Base-by-base conservation (phyloP, 2,797 vertebrate genomes). In the Schizopygopsis pylzovi region DNA sequence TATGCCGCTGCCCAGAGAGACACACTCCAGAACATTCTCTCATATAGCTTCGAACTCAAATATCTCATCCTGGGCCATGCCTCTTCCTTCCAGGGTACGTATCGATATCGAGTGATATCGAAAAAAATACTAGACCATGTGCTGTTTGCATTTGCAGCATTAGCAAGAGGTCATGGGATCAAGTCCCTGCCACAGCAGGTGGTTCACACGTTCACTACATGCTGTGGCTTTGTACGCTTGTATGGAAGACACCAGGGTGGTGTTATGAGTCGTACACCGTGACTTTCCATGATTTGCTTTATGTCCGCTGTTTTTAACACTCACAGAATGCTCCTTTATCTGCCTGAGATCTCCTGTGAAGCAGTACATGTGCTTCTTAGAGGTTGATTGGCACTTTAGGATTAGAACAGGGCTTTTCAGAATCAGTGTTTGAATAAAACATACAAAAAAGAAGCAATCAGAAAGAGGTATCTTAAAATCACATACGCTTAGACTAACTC, bases 41-140 rank as follows among this genome's bases (percentile, higher is more conserved):
- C 96, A 4, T 96, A 96, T 93, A 98, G 97, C 92, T 97, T 97
- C 43, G 97, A 98, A 71, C 95, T 98, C 15, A 97, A 97, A 90
- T 98, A 97, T 92, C 95, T 97, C 93, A 96, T 98, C 65, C 92
- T 94, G 20, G 95, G 95, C 54, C 95, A 97, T 85, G 93, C 93
- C 87, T 95, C 94, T 90, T 94, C 95, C 87, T 96, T 97, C 89
- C 96, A 95, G 93, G 95, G 95, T 96, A 93, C 92, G 96, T 90
- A 91, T 85, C 79, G 77, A 61, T n/a, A 65, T 43, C 49, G 63
- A 1, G 47, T 77, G 77, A 61, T n/a, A 65, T 43, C 49, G 63
- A 1, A 59, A 77, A 43, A 56, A 79, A 79, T 20, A 4, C 4
- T 22, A 73, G 11, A 41, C 20, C 39, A 22, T 54, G 43, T 63